These are phyloP conservation scores for Caenorhabditis briggsae DNA, from an alignment of 1,140 invertebrate species.

Conservation along the genomic window DNA sequence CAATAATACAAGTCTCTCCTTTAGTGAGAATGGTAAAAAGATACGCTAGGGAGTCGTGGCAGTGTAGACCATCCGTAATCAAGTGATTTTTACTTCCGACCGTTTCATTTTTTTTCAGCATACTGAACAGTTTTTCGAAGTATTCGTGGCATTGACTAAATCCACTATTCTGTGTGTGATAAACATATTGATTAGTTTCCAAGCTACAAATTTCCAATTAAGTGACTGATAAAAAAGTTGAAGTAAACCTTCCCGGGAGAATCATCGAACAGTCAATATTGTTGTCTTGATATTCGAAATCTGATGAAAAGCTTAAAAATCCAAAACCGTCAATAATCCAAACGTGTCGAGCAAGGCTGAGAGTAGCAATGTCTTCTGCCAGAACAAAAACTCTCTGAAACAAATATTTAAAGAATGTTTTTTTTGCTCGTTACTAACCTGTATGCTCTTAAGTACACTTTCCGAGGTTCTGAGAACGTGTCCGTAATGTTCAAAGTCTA, in stretches of 20 bases:
- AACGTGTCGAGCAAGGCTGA: slow-evolving; percentile 26
- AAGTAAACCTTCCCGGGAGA: slow-evolving; percentile 8
- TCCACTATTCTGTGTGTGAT: neutral
- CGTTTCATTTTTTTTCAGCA: neutral
- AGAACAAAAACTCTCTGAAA: slow-evolving; percentile 43
- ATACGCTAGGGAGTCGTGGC: slow-evolving; percentile 3
- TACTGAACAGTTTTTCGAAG: slow-evolving; percentile 11
- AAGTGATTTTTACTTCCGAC: slow-evolving; percentile 30
- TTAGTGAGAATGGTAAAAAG: slow-evolving; percentile 24
- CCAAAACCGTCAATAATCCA: slow-evolving; percentile 44
- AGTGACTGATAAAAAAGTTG: neutral
- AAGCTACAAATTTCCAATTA: neutral
- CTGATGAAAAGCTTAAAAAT: slow-evolving; percentile 17
- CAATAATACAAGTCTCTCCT: slow-evolving; percentile 37
- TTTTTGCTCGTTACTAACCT: neutral
- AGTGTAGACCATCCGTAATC: slow-evolving; percentile 45
- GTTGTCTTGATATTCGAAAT: neutral
- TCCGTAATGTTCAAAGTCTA: slow-evolving; percentile 41
- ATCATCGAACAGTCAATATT: neutral
- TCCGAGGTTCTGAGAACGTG: slow-evolving; percentile 37
- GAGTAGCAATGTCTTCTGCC: slow-evolving; percentile 20
- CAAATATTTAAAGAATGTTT: neutral
- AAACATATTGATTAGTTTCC: slow-evolving; percentile 30
- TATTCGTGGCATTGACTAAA: slow-evolving; percentile 10
- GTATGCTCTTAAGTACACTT: neutral